phyloP scores from a whole-genome alignment of 2,113 vertebrate species.

The Carlito syrichta region DNA sequence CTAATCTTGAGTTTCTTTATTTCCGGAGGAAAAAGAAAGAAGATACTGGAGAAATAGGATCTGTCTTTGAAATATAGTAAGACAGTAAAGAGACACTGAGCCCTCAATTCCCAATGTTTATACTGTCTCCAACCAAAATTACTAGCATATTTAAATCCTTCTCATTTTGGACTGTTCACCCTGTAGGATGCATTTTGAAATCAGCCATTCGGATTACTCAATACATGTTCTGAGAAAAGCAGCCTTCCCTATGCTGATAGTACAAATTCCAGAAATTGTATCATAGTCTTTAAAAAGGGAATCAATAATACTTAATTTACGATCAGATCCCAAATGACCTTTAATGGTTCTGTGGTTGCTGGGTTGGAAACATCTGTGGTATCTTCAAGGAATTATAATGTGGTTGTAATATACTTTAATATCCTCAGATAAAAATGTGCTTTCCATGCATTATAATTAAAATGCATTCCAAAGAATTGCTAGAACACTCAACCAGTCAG shows the following conservation, averaged over 20 bases:
- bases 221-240: conserved; percentile 30
- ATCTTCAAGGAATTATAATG: conserved; percentile 58
- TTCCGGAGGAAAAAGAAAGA: not conserved
- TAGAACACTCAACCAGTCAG: too few relatives aligned
- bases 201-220: not conserved
- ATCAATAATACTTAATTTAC: conserved; percentile 46
- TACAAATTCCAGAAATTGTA: conserved; percentile 20
- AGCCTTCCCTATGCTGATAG: not conserved
- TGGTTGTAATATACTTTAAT: conserved; percentile 60
- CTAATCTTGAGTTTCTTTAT: not conserved
- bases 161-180: not conserved
- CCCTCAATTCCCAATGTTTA: not conserved
- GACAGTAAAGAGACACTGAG: not conserved
- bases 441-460: conserved; percentile 62
- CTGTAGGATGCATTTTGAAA: not conserved
- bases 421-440: conserved; percentile 52
- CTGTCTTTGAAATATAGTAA: not conserved
- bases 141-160: not conserved
- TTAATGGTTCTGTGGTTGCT: conserved; percentile 45
- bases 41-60: not conserved
- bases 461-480: too few relatives aligned
- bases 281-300: conserved; percentile 36
- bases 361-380: conserved; percentile 46
- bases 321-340: conserved; percentile 46
- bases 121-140: not conserved